Evolutionary conservation across 2,888 invertebrate genomes (phyloP), one percentile per base, ranked within the genome.

Genomic region (Halictus quadricinctus): DNA sequence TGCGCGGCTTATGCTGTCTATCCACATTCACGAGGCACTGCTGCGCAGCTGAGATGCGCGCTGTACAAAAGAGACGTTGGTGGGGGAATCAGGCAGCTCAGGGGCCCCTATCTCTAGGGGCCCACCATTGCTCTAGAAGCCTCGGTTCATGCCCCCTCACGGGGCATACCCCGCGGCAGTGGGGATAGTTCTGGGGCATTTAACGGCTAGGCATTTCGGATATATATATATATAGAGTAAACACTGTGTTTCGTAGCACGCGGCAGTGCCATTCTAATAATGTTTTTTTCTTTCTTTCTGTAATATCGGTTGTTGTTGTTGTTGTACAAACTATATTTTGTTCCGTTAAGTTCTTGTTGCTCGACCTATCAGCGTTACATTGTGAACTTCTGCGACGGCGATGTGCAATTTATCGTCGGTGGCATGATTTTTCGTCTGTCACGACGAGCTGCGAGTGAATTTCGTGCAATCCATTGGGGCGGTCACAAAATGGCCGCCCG

Each of bases 351-450:
- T 81, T 66, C 75, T 88, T 89, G 89, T 90, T 89, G 82, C 82
- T 84, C 79, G 80, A 78, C 70, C 81, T 80, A 72, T 72, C 79
- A 80, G 77, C 80, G 83, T 84, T 81, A 80, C 81, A 73, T 75
- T 82, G 18, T 81, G 36, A 54, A 87, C 70, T 75, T 79, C 80
- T 77, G 66, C 66, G 50, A 72, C 48, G 83, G 85, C 83, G 46
- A 88, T 79, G 90, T 90, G 90, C 90, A 90, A 90, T 90, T 90
- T 60, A 80, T 80, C 64, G 64, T 81, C 77, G 79, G 75, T 79
- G 83, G 88, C 88, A 83, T 46, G 83, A 83, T 64, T 80, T 21
- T 74, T 83, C 70, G 50, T 86, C 80, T 86, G 73, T 72, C 79
- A 77, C 77, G 72, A 72, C 76, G 72, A 79, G 72, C 74, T 78